Evolutionary conservation across 1,140 invertebrate genomes (phyloP).

Genomic region (Mylabris phalerata): DNA sequence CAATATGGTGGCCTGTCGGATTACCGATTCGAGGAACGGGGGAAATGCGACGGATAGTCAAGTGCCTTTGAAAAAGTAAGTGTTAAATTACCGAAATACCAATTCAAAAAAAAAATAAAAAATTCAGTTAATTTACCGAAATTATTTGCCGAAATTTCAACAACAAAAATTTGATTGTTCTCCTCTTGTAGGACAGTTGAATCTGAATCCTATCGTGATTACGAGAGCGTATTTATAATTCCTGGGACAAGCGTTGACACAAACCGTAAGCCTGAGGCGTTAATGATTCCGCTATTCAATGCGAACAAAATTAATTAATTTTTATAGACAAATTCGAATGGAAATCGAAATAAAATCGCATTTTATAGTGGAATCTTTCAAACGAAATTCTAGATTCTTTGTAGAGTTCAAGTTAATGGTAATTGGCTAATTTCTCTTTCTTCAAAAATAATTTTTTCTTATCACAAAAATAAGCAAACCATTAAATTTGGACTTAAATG

Average conservation of each 20-base stretch:
- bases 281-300: conserved; percentile 35
- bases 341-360: conserved; percentile 28
- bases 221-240: conserved; percentile 70
- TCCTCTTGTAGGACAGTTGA: conserved; percentile 45
- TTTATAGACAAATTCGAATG: neutral
- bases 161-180: conserved; percentile 4
- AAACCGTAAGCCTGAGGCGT: conserved; percentile 44
- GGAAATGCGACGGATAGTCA: conserved; percentile 78
- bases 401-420: conserved; percentile 29
- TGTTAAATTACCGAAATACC: conserved; percentile 35
- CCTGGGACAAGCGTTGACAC: conserved; percentile 63
- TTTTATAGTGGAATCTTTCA: conserved; percentile 31
- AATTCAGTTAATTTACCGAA: neutral
- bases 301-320: conserved; percentile 26
- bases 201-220: conserved; percentile 58
- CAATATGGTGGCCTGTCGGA: conserved; percentile 94
- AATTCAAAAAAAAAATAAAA: too few species aligned
- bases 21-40: conserved; percentile 85
- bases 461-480: conserved; percentile 6
- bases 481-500: conserved; percentile 32
- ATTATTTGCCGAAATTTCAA: too few species aligned
- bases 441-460: neutral
- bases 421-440: neutral
- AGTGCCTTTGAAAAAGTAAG: conserved; percentile 97
- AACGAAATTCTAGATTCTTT: conserved; percentile 20